Conservation (phyloP, 2,113 vertebrate genomes). For the Athene cunicularia region DNA sequence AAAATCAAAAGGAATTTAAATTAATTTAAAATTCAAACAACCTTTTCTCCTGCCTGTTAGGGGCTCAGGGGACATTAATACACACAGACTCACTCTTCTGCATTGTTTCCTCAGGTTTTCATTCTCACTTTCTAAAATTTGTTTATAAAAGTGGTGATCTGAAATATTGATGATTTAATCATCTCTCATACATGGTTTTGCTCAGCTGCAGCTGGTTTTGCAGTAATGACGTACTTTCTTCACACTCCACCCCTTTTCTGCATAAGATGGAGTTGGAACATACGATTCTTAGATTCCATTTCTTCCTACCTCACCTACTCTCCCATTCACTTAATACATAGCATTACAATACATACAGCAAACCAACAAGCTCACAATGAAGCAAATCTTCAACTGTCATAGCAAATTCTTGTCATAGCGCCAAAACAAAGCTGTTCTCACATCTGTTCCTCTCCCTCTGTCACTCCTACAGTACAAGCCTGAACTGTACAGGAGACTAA, state of each 20-base stretch:
- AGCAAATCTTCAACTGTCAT: neutral
- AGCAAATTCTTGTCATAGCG: neutral
- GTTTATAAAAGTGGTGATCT: conserved; percentile 18
- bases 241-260: neutral
- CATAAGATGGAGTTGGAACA: neutral
- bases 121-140: neutral
- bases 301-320: neutral
- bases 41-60: neutral
- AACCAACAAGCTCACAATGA: neutral
- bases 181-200: neutral
- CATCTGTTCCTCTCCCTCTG: neutral
- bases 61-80: conserved; percentile 3
- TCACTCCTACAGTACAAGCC: neutral
- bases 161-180: conserved; percentile 26
- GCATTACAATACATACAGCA: neutral
- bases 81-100: neutral
- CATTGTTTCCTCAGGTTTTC: conserved; percentile 1
- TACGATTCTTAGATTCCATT: neutral
- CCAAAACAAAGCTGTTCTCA: neutral
- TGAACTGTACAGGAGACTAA: neutral
- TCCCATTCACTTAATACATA: neutral
- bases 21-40: conserved; percentile 55
- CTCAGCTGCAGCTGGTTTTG: neutral
- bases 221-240: neutral
- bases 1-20: conserved; percentile 38